phyloP scores from a whole-genome alignment of 2,113 vertebrate species.

The Lynx canadensis region DNA sequence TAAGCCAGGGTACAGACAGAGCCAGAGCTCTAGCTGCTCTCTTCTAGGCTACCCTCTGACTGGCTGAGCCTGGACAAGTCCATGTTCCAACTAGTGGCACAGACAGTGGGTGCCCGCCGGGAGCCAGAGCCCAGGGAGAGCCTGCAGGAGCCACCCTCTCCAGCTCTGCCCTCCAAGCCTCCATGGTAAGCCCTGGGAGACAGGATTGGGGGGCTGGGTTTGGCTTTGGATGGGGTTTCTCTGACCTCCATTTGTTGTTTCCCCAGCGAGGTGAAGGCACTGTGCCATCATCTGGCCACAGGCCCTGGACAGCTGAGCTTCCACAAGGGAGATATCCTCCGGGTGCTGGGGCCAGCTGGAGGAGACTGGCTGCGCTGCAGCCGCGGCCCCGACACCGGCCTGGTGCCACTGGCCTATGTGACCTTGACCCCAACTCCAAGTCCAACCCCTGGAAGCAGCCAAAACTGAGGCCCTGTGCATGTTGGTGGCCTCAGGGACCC shows the following conservation, averaged over 20 bases:
- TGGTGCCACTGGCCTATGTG: slow-evolving; percentile 95
- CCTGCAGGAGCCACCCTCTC: neutral
- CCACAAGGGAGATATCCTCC: slow-evolving; percentile 92
- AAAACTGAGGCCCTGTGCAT: slow-evolving; percentile 78
- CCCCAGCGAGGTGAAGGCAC: slow-evolving; percentile 91
- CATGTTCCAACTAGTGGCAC: slow-evolving; percentile 92
- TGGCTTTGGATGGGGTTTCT: neutral
- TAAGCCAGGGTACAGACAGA: neutral
- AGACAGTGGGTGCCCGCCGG: slow-evolving; percentile 89
- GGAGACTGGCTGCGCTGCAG: slow-evolving; percentile 94
- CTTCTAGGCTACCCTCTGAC: slow-evolving; percentile 91
- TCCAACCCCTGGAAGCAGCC: slow-evolving; percentile 73
- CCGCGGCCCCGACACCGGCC: slow-evolving; percentile 86
- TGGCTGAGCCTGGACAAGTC: slow-evolving; percentile 95
- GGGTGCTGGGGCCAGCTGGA: slow-evolving; percentile 89
- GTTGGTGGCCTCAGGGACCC: slow-evolving; percentile 69
- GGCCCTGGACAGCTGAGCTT: slow-evolving; percentile 95
- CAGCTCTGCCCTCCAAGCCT: slow-evolving; percentile 58
- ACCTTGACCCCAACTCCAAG: slow-evolving; percentile 83
- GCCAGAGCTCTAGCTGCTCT: neutral
- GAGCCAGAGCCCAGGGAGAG: slow-evolving; percentile 84
- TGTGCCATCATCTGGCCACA: slow-evolving; percentile 95
- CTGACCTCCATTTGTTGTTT: slow-evolving; percentile 54
- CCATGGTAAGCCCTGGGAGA: slow-evolving; percentile 79
- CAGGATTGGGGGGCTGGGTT: fast-evolving